Evolutionary conservation across 1,140 invertebrate species (phyloP), one percentile per base, ranked within the genome.

Genomic region (Anastatus disparis): DNA sequence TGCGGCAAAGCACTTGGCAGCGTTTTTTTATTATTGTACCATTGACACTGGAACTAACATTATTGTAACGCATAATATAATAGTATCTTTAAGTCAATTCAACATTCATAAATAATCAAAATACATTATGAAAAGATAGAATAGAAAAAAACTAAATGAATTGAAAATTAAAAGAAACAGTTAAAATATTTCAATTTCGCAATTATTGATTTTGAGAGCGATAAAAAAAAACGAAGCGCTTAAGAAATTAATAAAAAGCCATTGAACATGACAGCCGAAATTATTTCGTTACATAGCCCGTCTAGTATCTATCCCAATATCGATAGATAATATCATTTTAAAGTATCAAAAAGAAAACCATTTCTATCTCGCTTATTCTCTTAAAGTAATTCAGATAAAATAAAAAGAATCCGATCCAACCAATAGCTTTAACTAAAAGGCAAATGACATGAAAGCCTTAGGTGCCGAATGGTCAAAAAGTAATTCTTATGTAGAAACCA

Each of bases 201-300:
- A 70, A 63, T 61, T 61, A 62, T 56, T 20, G 24, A 29, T n/a
- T n/a, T n/a, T n/a, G n/a, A n/a, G n/a, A 22, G 17, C 38, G 46
- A 56, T 26, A 15, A n/a, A n/a, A 10, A 35, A 20, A 55, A 55
- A 44, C 35, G 68, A 8, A 50, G 35, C 53, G 35, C 22, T 62
- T 40, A 53, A 15, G 31, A 61, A 69, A 61, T 69, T 62, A 61
- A 69, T 69, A 69, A 61, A 62, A 61, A n/a, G 38, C 27, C 24
- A 26, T 62, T 31, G 27, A 44, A n/a, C 22, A 29, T 70, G 68
- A 63, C 58, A 63, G 48, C 50, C 59, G 50, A 55, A 63, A 70
- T 55, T 63, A 70, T 70, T 46, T 70, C 59, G 66, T 69, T 69
- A 61, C 53, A 68, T 10, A 46, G 38, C n/a, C n/a, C n/a, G 17